A percentile compares a stretch with the other conserved stretches of the same genome.
Evolutionary conservation across 37 sponge, comb jelly and placozoan species (phyloP).

Genomic region (Eunapius fragilis): DNA sequence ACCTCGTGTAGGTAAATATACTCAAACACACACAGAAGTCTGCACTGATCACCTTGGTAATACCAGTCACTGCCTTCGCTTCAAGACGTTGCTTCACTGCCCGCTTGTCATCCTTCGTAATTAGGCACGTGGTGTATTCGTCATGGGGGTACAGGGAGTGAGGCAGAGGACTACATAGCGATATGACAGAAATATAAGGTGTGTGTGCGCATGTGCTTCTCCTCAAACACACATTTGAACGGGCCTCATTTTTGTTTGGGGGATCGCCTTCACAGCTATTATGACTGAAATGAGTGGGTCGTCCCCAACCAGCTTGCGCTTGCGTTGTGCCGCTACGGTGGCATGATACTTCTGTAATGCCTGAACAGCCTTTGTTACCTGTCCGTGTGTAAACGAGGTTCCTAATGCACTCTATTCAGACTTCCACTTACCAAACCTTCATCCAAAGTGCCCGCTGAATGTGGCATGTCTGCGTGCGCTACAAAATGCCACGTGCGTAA

Average conservation of each 20-base stretch:
- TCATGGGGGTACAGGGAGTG: constrained; percentile 64
- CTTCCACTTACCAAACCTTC: constrained; percentile 6
- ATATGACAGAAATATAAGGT: neutral
- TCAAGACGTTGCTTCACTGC: constrained; percentile 51
- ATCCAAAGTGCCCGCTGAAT: constrained; percentile 1
- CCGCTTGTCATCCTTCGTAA: constrained; percentile 69
- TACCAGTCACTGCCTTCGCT: constrained; percentile 46
- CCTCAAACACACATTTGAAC: constrained; percentile 50
- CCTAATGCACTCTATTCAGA: too few species aligned
- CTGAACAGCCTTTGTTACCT: constrained; percentile 63
- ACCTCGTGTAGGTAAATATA: neutral
- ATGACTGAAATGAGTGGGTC: constrained; percentile 50
- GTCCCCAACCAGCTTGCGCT: constrained; percentile 44
- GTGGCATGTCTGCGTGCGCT: neutral
- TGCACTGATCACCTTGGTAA: constrained; percentile 61
- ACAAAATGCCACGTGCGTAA: neutral
- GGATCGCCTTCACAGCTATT: constrained; percentile 74
- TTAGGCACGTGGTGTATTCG: constrained; percentile 64
- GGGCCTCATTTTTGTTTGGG: constrained; percentile 49
- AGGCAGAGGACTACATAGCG: constrained; percentile 50
- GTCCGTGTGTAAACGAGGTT: too few species aligned
- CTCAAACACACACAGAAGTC: neutral
- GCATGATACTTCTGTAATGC: constrained; percentile 67
- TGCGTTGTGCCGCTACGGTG: constrained; percentile 17
- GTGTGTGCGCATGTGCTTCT: neutral